Evolutionary conservation across 2,797 vertebrate species (phyloP), one percentile per base, ranked within the genome.

Genomic region (Centroberyx gerrardi): DNA sequence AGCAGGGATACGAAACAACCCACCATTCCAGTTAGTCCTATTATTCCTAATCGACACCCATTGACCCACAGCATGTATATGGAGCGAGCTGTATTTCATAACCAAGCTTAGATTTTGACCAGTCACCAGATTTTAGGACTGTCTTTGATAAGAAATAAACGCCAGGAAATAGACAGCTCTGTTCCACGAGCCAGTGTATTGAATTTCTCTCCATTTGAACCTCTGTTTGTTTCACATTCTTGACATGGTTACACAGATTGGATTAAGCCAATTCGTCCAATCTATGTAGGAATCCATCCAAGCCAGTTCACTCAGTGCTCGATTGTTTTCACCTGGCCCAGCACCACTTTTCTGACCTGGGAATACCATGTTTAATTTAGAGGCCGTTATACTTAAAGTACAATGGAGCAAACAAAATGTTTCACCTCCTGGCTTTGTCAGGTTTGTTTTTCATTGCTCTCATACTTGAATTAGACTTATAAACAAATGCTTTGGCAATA

Each of bases 1-100:
- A 78, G 72, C 72, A 72, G 83, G 62, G 71, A 77, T 49, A 56
- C 36, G 59, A 69, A 70, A 78, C 52, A 78, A 60, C 63, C 68
- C 63, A 53, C 72, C n/a, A 52, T 72, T 85, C 69, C 78, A 29
- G 66, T 80, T 66, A 62, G 72, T 53, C 42, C 54, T 51, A 73
- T 79, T 74, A 64, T 58, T 55, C n/a, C 58, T n/a, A 72, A 72
- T 62, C 59, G 46, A 14, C 31, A 48, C 64, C 60, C 85, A 84
- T 7, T 53, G 66, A 48, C 51, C 38, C 33, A 4, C 59, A 56
- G 54, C 9, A 3, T 63, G 55, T 28, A 33, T 49, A 58, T 42
- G 63, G 28, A 87, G 61, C 46, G 72, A 62, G 38, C 31, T 46
- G 58, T 18, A 5, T 74, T 77, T 79, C 74, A 73, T 33, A 66